Base-by-base conservation (phyloP, 92 coral and sea anemone genomes). In the Palythoa heliodiscus region DNA sequence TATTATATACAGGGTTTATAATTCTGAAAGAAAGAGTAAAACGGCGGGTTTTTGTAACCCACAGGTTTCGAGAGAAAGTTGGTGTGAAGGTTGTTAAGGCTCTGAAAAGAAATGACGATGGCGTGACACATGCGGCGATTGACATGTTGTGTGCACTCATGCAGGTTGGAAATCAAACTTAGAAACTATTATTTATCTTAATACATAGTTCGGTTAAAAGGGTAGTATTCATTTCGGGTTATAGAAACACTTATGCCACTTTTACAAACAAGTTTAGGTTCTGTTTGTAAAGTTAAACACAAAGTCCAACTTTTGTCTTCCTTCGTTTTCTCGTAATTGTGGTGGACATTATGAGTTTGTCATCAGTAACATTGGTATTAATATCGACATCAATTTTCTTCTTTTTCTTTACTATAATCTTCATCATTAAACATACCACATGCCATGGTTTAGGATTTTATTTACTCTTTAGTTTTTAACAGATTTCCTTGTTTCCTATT, bases 71-170 rank as follows among this genome's bases (percentile, higher is more conserved):
- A 77, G 99, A 96, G 73, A 96, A 96, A 82, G 95, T 96, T 69
- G 99, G 99, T 71, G 90, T 96, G 35, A 96, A 96, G 87, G 95
- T 93, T n/a, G 96, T 96, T 60, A 96, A 94, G 90, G 99, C 99
- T 22, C 80, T 96, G 38, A 96, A 96, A 87, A 89, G 97, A 77
- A 93, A 89, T 82, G 93, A 92, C 52, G 99, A 96, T 85, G 99
- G 97, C 13, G 99, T 96, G 1, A 96, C 95, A 1, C 99, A 96
- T 82, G 98, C 99, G 15, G 99, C 99, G 12, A 93, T 95, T 58
- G 99, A 96, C 77, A 93, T 93, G 94, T 85, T 96, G 87, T 96
- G 99, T 90, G 98, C 99, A 3, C 85, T 96, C 25, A 96, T 96
- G 99, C 99, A 96, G 98, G 98, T 95, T 66, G 2, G 16, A 52